Conservation (phyloP, 92 coral and sea anemone genomes). For the Epizoanthus fatuus region DNA sequence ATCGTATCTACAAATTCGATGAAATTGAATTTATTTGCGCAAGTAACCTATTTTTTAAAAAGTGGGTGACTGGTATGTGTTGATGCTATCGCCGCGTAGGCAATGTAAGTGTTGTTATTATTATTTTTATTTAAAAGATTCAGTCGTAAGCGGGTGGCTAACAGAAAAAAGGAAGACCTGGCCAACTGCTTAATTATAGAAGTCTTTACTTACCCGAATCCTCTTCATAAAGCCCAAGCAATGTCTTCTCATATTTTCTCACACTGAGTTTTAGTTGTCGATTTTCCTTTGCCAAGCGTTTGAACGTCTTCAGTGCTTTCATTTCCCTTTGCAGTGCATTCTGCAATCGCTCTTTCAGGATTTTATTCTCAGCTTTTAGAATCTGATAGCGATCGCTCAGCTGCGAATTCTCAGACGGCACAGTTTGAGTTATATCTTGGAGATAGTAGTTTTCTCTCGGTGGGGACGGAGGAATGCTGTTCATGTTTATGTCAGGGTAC, state of each 20-base stretch:
- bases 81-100: too few relatives aligned
- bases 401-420: slow-evolving; percentile 70
- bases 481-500: slow-evolving; percentile 79
- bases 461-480: slow-evolving; percentile 33
- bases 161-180: too few relatives aligned
- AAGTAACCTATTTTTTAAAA: neutral
- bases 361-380: slow-evolving; percentile 94
- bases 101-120: too few relatives aligned
- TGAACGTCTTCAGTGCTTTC: slow-evolving; percentile 97
- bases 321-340: slow-evolving; percentile 98
- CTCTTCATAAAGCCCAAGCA: slow-evolving; percentile 87
- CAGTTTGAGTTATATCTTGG: slow-evolving; percentile 45
- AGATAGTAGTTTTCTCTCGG: slow-evolving; percentile 27
- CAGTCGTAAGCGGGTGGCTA: too few relatives aligned
- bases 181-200: too few relatives aligned
- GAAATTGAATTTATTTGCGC: neutral
- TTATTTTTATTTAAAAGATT: too few relatives aligned
- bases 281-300: slow-evolving; percentile 95
- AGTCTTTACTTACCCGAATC: slow-evolving; percentile 75
- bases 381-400: slow-evolving; percentile 86
- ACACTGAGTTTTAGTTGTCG: slow-evolving; percentile 88
- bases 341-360: slow-evolving; percentile 94
- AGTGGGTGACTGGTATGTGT: neutral
- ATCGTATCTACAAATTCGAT: neutral
- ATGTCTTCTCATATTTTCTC: slow-evolving; percentile 86